Conservation (phyloP, 1,140 invertebrate species). For the Bombus huntii region DNA sequence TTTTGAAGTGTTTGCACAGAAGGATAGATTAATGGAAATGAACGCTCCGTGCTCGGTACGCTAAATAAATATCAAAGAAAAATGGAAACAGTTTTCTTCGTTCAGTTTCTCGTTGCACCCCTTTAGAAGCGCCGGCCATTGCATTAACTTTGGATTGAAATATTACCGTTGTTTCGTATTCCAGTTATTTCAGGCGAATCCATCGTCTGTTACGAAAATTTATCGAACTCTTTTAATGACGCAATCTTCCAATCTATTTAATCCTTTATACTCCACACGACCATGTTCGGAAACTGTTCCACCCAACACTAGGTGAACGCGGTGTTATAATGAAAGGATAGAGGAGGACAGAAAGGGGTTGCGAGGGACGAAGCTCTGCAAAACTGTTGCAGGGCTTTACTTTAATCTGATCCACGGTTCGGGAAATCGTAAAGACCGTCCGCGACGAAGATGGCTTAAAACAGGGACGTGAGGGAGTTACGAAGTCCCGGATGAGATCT, state of each 20-base stretch:
- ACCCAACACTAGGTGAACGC: background rate
- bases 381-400: slow-evolving; percentile 62
- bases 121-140: background rate
- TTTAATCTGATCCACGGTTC: slow-evolving; percentile 63
- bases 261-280: background rate
- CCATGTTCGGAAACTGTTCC: background rate
- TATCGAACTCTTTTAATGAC: slow-evolving; percentile 10
- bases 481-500: slow-evolving; percentile 54
- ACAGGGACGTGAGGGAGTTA: slow-evolving; percentile 64
- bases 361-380: slow-evolving; percentile 22
- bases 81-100: slow-evolving; percentile 31
- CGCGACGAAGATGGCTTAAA: slow-evolving; percentile 63
- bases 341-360: background rate
- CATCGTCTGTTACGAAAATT: slow-evolving; percentile 7
- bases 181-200: background rate
- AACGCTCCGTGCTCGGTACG: background rate
- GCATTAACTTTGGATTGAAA: slow-evolving; percentile 15
- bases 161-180: background rate
- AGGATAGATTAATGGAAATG: slow-evolving; percentile 36
- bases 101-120: background rate
- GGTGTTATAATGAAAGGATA: background rate
- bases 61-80: slow-evolving; percentile 39
- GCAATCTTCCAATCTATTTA: slow-evolving; percentile 24
- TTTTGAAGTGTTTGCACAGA: slow-evolving; percentile 23
- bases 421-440: slow-evolving; percentile 63